Evolutionary conservation across 2,797 vertebrate genomes (phyloP).

Genomic region (Potorous gilbertii): DNA sequence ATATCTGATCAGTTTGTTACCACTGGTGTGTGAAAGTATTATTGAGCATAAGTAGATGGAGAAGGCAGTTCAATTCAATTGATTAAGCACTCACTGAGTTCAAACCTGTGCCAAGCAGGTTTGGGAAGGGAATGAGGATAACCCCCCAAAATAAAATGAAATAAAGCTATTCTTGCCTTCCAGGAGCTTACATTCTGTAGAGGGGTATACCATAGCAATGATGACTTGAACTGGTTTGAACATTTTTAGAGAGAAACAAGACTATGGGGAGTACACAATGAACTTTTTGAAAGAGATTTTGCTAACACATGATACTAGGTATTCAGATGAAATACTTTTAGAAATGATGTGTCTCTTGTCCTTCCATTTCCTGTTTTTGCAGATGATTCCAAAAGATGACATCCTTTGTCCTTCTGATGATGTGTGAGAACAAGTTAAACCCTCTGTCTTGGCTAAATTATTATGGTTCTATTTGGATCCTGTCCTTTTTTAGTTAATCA

Average conservation of each 20-base stretch:
- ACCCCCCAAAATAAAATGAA: too few species aligned
- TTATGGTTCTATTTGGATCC: background rate
- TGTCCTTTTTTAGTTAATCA: background rate
- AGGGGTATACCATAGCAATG: background rate
- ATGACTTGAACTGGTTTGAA: too few species aligned
- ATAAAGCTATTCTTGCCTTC: background rate
- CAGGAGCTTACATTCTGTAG: too few species aligned
- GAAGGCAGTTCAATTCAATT: background rate
- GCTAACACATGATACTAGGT: background rate
- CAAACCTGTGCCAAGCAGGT: background rate
- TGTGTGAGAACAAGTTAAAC: background rate
- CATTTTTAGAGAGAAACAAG: background rate
- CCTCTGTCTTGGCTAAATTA: background rate
- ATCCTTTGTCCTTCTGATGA: background rate
- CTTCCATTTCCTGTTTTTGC: background rate
- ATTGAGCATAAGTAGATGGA: background rate
- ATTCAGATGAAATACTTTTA: background rate
- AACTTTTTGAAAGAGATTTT: background rate
- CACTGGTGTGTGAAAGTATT: background rate
- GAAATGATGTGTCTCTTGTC: background rate
- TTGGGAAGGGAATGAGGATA: background rate
- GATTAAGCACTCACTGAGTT: background rate
- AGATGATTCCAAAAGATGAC: background rate
- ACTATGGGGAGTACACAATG: background rate
- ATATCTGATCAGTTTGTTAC: background rate